phyloP scores from a whole-genome alignment of 2,113 vertebrate species.

The Indri indri region DNA sequence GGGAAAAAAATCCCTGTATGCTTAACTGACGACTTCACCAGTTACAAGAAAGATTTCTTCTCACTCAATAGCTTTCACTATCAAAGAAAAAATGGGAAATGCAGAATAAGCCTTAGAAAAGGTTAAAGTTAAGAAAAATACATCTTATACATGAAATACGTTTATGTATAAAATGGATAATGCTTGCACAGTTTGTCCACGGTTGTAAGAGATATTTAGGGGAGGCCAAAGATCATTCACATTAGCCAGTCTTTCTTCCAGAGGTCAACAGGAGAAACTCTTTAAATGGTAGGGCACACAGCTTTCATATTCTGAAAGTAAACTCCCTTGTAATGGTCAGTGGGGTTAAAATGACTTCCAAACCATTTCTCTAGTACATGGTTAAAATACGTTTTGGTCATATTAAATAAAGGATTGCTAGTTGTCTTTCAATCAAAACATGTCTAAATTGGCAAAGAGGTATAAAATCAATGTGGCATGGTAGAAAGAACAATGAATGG shows the following conservation, averaged over 20 bases:
- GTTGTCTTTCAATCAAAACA: slow-evolving; percentile 4
- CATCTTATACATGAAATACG: neutral
- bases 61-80: neutral
- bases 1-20: neutral
- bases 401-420: neutral
- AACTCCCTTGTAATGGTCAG: neutral
- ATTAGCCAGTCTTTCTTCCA: neutral
- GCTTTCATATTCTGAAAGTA: neutral
- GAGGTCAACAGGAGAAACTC: neutral
- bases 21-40: slow-evolving; percentile 45
- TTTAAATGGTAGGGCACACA: neutral
- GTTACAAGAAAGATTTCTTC: slow-evolving; percentile 26
- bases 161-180: neutral
- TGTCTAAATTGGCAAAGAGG: neutral
- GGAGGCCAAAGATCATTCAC: neutral
- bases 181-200: neutral
- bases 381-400: slow-evolving; percentile 13
- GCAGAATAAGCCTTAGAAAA: slow-evolving; percentile 25
- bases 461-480: neutral
- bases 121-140: slow-evolving; percentile 35
- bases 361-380: neutral
- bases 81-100: slow-evolving; percentile 1
- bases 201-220: neutral
- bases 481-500: neutral
- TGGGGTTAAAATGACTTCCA: neutral